Base-by-base conservation (phyloP, 2,888 invertebrate species). In the Erebia palarica region DNA sequence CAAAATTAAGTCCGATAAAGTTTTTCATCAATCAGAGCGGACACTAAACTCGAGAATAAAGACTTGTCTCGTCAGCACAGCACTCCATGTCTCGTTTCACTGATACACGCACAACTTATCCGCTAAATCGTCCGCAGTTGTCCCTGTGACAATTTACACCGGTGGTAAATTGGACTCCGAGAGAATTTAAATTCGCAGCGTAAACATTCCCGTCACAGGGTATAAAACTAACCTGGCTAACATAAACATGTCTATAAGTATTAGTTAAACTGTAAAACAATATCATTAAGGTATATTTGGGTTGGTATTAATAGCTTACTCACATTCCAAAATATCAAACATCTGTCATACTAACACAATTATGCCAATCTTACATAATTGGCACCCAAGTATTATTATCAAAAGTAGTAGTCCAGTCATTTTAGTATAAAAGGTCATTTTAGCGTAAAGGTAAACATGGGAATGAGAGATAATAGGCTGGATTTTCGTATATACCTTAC, bases 1-100 rank as follows among this genome's bases (percentile, higher is more conserved):
- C 91, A 92, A 89, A 88, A 89, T 91, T 87, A 91, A 90, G 87
- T 91, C 86, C 86, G 86, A 85, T 87, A 89, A 81, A 27, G 90
- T 91, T 87, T 90, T 91, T 90, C 87, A 88, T 89, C 90, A 84
- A 86, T 87, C 83, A 86, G 85, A 87, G 88, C 87, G 83, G 86
- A 87, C 88, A 88, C 84, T 86, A 83, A 84, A 84, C 81, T 78
- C 81, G 44, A 18, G 18, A 44, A 83, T 84, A 84, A 86, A 86
- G 86, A 86, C 84, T 82, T 81, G 81, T 82, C 60, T 13, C 64
- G 51, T 70, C 44, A n/a, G 70, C 67, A 75, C 76, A 70, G 27
- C 70, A 70, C 60, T 68, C 57, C 9, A 21, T 16, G 63, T 67
- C 59, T 53, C 36, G 11, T 65, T 65, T 68, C 59, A 64, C 63